Base-by-base conservation (phyloP, 1,140 invertebrate genomes). In the Heterodera carotae region DNA sequence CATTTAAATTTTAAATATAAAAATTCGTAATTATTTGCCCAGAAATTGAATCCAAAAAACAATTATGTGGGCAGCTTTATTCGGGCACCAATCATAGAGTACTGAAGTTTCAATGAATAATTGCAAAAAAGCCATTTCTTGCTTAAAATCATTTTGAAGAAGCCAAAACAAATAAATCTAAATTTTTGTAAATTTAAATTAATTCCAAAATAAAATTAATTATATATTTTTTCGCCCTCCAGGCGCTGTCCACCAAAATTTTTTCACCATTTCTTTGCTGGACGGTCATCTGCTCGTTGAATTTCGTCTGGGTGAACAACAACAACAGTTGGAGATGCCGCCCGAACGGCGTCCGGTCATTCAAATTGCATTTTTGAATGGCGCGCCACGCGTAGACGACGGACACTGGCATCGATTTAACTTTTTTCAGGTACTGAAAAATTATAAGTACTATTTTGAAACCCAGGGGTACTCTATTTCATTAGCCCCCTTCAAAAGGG, bases 181-280 rank as follows among this genome's bases (percentile, higher is more conserved):
- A 5, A 10, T 10, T 43, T 39, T 62, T 8, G 59, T 29, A 7
- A 15, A 34, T 2, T 70, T 39, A 39, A 72, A 25, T 6, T 29
- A 72, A 29, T 72, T 73, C 31, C 18, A n/a, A 3, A 59, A 39
- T 2, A 69, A 69, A 69, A 0, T 2, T 53, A 0, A 53, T 22
- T 53, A 18, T 15, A 56, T 18, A n/a, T 22, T 56, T 22, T 56
- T 18, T 22, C n/a, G 25, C 33, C 22, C 25, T 31, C 2, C 33
- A 73, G 94, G 94, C 6, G 94, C 94, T 15, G 93, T 93, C 25
- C 93, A 94, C 27, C 81, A 81, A 84, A 94, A 97, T 88, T 98
- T 97, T 89, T 94, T 97, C 88, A 94, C 96, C 89, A 88, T 97
- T 69, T 97, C 96, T 86, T 89, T 98, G 22, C 93, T 97, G 6